These are phyloP conservation scores for Zoanthus solanderi DNA, from an alignment of 92 coral and sea anemone genomes.

Conservation along the genomic window DNA sequence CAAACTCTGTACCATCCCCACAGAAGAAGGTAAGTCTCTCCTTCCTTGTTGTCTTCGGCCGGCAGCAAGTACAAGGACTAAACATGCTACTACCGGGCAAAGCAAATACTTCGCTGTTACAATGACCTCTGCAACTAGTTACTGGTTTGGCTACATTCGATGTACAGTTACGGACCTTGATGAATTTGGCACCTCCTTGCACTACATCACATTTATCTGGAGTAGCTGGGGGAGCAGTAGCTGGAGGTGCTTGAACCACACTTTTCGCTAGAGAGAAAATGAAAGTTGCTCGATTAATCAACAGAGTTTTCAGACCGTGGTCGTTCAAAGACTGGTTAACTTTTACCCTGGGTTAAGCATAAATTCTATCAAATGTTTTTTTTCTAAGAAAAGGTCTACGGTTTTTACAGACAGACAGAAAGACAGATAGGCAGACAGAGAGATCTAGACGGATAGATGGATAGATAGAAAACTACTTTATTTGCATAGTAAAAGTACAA, in stretches of 20 bases:
- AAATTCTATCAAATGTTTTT: too few relatives aligned
- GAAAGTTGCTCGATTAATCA: neutral
- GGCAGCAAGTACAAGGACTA: constrained; percentile 66
- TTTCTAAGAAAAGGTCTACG: too few relatives aligned
- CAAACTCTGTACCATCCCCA: constrained; percentile 21
- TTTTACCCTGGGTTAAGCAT: too few relatives aligned
- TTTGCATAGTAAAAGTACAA: too few relatives aligned
- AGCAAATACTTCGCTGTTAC: constrained; percentile 56
- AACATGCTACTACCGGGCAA: constrained; percentile 59
- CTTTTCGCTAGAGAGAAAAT: constrained; percentile 40
- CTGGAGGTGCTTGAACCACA: constrained; percentile 10
- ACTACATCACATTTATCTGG: constrained; percentile 35
- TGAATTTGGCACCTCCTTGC: neutral
- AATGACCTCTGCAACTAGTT: constrained; percentile 65
- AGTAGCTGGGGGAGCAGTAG: neutral
- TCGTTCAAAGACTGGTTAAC: too few relatives aligned
- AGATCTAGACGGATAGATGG: too few relatives aligned
- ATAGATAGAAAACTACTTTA: too few relatives aligned
- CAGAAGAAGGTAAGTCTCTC: constrained; percentile 51
- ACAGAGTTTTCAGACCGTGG: too few relatives aligned
- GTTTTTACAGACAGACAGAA: too few relatives aligned
- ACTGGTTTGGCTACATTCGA: constrained; percentile 36
- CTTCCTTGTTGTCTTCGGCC: constrained; percentile 36
- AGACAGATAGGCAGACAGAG: too few relatives aligned
- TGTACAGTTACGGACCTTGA: constrained; percentile 65